Percentiles rank a stretch among this genome's conserved stretches.
phyloP scores from a whole-genome alignment of 2,888 invertebrate species.

The Liodrosophila aerea region DNA sequence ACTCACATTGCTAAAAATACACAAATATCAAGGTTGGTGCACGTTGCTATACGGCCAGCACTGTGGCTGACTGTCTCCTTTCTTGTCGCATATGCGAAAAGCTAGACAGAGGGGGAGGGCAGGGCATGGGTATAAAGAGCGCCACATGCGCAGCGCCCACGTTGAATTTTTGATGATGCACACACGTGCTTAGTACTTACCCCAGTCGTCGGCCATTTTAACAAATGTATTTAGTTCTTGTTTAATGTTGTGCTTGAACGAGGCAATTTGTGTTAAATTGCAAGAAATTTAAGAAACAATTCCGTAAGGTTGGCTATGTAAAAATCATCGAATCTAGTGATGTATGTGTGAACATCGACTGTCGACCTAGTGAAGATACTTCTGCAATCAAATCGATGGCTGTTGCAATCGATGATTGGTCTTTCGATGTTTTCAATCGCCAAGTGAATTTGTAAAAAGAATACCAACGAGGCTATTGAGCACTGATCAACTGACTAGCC shows the following conservation, averaged over 20 bases:
- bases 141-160: conserved; percentile 69
- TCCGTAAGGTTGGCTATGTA: conserved; percentile 41
- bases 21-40: conserved; percentile 43
- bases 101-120: too few species aligned
- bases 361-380: conserved; percentile 9
- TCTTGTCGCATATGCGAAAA: conserved; percentile 10
- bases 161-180: conserved; percentile 41
- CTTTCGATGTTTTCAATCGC: conserved; percentile 27
- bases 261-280: conserved; percentile 30
- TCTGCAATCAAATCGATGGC: neutral
- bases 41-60: conserved; percentile 28
- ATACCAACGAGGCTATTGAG: too few species aligned
- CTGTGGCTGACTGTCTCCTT: conserved; percentile 25
- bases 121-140: conserved; percentile 18
- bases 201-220: conserved; percentile 88
- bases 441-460: too few species aligned
- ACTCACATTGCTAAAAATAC: conserved; percentile 39
- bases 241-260: conserved; percentile 28
- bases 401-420: conserved; percentile 21
- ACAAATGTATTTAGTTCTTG: conserved; percentile 26
- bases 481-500: too few species aligned
- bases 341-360: too few species aligned
- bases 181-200: conserved; percentile 83
- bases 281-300: conserved; percentile 41
- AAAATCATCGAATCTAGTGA: conserved; percentile 49